A percentile compares a stretch with the other conserved stretches of the same genome.
Evolutionary conservation across 2,797 vertebrate species (phyloP).

Genomic region (Sebastes elongatus): DNA sequence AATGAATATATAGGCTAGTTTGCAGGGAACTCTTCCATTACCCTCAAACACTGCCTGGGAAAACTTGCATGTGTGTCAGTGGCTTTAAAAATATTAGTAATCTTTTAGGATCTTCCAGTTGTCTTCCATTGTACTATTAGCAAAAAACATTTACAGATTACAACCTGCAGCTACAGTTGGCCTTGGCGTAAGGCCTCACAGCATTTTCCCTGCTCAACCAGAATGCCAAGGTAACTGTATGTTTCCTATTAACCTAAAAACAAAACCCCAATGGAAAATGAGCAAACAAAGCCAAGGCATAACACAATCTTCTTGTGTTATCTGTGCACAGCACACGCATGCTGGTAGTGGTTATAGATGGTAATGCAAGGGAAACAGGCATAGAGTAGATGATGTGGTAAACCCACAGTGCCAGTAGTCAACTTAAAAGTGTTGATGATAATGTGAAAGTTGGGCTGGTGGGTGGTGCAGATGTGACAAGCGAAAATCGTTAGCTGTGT

Average conservation of each 20-base stretch:
- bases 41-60: not conserved
- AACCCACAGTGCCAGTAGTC: not conserved
- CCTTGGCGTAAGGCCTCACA: not conserved
- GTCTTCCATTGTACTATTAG: not conserved
- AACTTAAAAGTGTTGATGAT: not conserved
- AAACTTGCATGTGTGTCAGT: not conserved
- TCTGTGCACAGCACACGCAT: not conserved
- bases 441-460: not conserved
- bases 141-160: not conserved
- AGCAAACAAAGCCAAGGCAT: not conserved
- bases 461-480: not conserved
- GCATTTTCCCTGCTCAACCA: not conserved
- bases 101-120: not conserved
- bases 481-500: not conserved
- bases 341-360: not conserved
- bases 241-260: not conserved
- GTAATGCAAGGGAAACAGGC: not conserved
- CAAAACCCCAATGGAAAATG: not conserved
- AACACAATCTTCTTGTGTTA: not conserved
- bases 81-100: not conserved
- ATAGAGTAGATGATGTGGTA: not conserved
- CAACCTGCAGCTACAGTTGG: not conserved
- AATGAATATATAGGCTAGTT: not conserved
- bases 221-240: not conserved
- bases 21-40: not conserved